phyloP scores from a whole-genome alignment of 2,888 invertebrate genomes.

The Formica aserva region DNA sequence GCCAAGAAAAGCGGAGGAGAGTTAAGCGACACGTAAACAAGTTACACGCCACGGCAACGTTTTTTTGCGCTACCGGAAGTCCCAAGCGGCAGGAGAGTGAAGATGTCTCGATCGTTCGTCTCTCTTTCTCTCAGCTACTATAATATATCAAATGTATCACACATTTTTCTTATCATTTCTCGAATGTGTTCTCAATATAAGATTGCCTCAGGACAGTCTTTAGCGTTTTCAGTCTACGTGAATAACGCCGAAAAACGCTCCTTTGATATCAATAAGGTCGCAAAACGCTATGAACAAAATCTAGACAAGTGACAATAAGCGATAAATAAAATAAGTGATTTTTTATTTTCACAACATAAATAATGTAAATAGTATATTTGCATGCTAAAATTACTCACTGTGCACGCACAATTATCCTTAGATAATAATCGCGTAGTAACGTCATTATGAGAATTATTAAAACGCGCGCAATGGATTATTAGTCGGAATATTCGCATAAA shows the following conservation, averaged over 20 bases:
- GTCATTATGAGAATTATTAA: conserved; percentile 32
- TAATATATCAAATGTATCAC: conserved; percentile 24
- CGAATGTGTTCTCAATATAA: background rate
- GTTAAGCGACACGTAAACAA: conserved; percentile 33
- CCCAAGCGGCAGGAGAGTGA: background rate
- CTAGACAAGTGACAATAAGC: background rate
- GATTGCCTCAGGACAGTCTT: background rate
- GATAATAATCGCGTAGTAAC: background rate
- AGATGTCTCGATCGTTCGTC: conserved; percentile 5
- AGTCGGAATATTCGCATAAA: background rate
- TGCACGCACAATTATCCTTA: background rate
- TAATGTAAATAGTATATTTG: background rate
- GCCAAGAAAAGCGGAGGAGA: conserved; percentile 8
- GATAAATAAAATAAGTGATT: background rate
- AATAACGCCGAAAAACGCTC: background rate
- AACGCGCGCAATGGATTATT: background rate
- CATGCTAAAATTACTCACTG: background rate
- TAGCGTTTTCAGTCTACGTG: background rate
- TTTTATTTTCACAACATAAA: background rate
- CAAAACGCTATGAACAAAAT: background rate
- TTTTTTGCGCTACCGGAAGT: conserved; percentile 28
- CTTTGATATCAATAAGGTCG: background rate
- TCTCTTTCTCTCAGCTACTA: background rate
- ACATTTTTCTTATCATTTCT: conserved; percentile 21
- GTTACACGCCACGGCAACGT: conserved; percentile 7